Evolutionary conservation across 53 echinoderm and acorn worm genomes (phyloP).

Genomic region (Stichopus horrens): DNA sequence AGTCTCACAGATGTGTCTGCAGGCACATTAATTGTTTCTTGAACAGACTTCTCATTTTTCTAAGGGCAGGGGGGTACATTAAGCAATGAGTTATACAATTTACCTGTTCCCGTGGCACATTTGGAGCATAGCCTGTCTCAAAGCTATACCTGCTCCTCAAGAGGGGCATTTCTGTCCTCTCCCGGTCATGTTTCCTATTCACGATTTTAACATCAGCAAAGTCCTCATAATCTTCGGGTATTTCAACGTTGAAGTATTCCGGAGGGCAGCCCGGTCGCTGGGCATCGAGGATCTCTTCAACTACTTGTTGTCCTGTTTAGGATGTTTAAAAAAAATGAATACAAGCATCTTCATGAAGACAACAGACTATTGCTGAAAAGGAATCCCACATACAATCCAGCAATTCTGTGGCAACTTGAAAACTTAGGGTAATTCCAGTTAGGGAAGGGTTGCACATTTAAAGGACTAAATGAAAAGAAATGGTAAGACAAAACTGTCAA

Average conservation of each 20-base stretch:
- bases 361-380: no score
- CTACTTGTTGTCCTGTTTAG: slow-evolving; percentile 90
- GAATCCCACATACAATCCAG: no score
- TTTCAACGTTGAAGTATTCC: slow-evolving; percentile 78
- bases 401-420: no score
- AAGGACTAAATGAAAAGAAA: no score
- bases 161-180: slow-evolving; percentile 64
- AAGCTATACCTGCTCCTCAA: slow-evolving; percentile 84
- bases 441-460: no score
- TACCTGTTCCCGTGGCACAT: slow-evolving; percentile 95
- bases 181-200: background rate
- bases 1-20: no score
- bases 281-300: slow-evolving; percentile 94
- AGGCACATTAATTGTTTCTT: no score
- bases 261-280: slow-evolving; percentile 87
- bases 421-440: no score
- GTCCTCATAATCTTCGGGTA: slow-evolving; percentile 72
- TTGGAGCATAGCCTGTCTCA: slow-evolving; percentile 89
- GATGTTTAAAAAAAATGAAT: background rate
- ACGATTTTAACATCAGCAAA: slow-evolving; percentile 40
- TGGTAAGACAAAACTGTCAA: no score
- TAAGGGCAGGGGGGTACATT: no score
- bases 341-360: no score
- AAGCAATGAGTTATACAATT: background rate
- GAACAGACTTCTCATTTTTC: no score